Evolutionary conservation across 2,113 vertebrate genomes (phyloP), one percentile per base, ranked within the genome.

Genomic region (Onychostruthus taczanowskii): DNA sequence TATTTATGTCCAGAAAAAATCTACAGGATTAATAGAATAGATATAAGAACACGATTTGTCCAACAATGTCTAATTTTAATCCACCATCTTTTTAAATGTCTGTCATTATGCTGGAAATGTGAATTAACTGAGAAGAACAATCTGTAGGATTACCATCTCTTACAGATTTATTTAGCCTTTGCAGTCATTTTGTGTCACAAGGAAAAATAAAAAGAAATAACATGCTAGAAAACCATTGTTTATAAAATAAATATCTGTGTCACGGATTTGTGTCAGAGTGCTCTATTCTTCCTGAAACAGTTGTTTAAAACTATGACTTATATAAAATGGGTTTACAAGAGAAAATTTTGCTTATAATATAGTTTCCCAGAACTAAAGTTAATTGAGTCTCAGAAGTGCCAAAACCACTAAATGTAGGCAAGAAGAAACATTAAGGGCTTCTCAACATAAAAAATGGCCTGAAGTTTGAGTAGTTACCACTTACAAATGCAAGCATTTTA

Each of bases 361-460:
- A 30, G 84, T 88, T 96, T 95, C 47, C 7, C 63, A 90, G 82
- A 95, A 96, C 11, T 81, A 27, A 91, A 94, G 64, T 91, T 97
- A 96, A 96, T 89, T 96, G 94, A 97, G 94, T 95, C 90, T 89
- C 68, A 92, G 66, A 95, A 94, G 87, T 95, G 76, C 81, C 72
- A 93, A 92, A 67, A 83, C 9, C 35, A 87, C 62, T 94, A 94
- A 96, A 94, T 96, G 86, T 70, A 83, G 72, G 37, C 33, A 94
- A 93, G 72, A 86, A 3, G 6, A 95, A 93, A 58, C 10, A 43
- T 4, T 82, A 19, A 80, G 28, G 62, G 5, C 6, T 95, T 94
- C 74, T 95, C 27, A 87, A 33, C 55, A 39, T 92, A 46, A 93
- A 92, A 96, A 73, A 72, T 43, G 39, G 4, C 12, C 82, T 84